Evolutionary conservation across 53 echinoderm and acorn worm genomes (phyloP).

Genomic region (Henricia sp.): DNA sequence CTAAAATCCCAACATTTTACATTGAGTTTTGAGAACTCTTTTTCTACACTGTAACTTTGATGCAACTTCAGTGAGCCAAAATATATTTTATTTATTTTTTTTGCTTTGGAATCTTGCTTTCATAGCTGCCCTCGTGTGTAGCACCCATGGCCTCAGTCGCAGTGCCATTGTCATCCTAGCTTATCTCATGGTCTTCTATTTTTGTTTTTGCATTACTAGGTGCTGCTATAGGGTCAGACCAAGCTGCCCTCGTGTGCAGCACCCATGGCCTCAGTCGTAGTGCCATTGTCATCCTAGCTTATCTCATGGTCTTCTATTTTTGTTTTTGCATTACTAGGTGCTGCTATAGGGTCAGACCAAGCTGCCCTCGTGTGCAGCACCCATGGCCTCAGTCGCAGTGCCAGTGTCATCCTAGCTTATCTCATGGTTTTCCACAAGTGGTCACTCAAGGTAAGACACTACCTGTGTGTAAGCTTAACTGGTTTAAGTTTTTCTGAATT

Average conservation of each 20-base stretch:
- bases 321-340: conserved; percentile 55
- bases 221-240: conserved; percentile 44
- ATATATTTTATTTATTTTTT: too few species aligned
- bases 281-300: conserved; percentile 73
- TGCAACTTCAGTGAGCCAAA: too few species aligned
- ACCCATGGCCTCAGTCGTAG: conserved; percentile 83
- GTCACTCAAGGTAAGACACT: conserved; percentile 72
- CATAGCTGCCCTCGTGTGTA: conserved; percentile 74
- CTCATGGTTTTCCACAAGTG: conserved; percentile 96
- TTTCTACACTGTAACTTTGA: too few species aligned
- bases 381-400: conserved; percentile 87
- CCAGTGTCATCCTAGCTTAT: conserved; percentile 74
- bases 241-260: conserved; percentile 79
- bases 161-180: conserved; percentile 76
- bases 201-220: conserved; percentile 50
- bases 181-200: conserved; percentile 85
- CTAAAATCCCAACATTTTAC: too few species aligned
- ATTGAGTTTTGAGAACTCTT: too few species aligned
- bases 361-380: conserved; percentile 83
- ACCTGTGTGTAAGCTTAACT: too few species aligned
- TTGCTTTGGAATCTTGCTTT: too few species aligned
- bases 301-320: conserved; percentile 83
- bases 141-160: conserved; percentile 82
- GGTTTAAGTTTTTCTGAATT: too few species aligned
- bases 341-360: conserved; percentile 42